Percentiles rank a stretch among this genome's conserved stretches.
Conservation (phyloP, 2,113 vertebrate species). For the Amphiprion ocellaris region DNA sequence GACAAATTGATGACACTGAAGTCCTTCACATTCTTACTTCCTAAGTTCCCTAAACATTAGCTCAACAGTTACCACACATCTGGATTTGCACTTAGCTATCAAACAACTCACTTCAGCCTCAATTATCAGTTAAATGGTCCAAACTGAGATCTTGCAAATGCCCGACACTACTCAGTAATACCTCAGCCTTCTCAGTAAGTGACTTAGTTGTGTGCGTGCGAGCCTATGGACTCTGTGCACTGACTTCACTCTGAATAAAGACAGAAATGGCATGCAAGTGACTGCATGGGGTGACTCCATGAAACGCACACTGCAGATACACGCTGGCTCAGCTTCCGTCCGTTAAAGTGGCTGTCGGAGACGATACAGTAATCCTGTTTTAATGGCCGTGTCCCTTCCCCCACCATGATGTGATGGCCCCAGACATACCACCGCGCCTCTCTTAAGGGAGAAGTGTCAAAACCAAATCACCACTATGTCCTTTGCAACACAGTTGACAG, state of each 20-base stretch:
- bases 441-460: conserved; percentile 75
- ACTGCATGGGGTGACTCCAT: conserved; percentile 46
- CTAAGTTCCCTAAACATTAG: background rate
- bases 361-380: conserved; percentile 79
- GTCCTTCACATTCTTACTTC: background rate
- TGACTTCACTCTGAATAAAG: conserved; percentile 57
- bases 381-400: conserved; percentile 76
- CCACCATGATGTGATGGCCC: conserved; percentile 70
- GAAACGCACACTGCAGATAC: conserved; percentile 63
- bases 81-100: background rate
- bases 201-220: conserved; percentile 30
- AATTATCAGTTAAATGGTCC: background rate
- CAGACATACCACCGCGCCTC: conserved; percentile 62
- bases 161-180: background rate
- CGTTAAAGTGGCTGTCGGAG: conserved; percentile 77
- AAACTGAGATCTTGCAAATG: background rate
- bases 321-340: conserved; percentile 71
- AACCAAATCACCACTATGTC: conserved; percentile 54
- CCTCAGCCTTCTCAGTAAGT: background rate
- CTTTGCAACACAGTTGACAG: conserved; percentile 51
- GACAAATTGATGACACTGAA: background rate
- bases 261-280: conserved; percentile 51
- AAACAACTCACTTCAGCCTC: background rate
- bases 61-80: background rate
- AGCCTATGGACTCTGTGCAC: conserved; percentile 38